These are phyloP conservation scores for Sylvia borin DNA, from an alignment of 2,797 vertebrate genomes.

Conservation along the genomic window DNA sequence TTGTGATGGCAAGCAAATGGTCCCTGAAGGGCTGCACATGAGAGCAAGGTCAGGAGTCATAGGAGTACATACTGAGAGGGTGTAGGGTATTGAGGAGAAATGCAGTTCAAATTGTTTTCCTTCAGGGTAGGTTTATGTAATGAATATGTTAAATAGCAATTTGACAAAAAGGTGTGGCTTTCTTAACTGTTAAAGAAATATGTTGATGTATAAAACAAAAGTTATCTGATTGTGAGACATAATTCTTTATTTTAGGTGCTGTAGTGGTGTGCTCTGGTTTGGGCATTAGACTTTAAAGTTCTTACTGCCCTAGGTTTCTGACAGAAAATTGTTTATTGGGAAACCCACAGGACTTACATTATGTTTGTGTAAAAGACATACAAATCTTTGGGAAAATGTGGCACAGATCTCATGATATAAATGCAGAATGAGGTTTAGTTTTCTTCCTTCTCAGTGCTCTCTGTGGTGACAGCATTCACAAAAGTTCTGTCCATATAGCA, in stretches of 20 bases:
- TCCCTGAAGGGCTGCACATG: not conserved
- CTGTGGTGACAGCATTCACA: rapidly evolving
- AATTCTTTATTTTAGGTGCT: not conserved
- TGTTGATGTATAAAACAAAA: not conserved
- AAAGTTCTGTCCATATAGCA: not conserved
- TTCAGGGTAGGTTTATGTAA: not conserved
- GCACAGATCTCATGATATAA: not conserved
- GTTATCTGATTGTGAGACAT: not conserved
- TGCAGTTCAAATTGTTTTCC: not conserved
- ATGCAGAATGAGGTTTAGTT: not conserved
- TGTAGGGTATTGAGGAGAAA: not conserved
- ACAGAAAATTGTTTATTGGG: not conserved
- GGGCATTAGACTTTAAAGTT: not conserved
- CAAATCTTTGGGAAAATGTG: not conserved
- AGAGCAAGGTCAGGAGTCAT: not conserved
- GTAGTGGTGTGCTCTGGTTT: not conserved
- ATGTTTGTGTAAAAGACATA: not conserved
- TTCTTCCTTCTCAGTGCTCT: not conserved
- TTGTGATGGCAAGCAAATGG: not conserved
- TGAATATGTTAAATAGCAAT: not conserved
- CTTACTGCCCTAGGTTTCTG: not conserved
- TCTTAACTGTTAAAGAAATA: not conserved
- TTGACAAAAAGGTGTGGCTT: not conserved
- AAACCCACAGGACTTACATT: not conserved
- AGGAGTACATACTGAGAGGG: rapidly evolving